phyloP scores from a whole-genome alignment of 1,140 invertebrate species.

The Drosophila yakuba region DNA sequence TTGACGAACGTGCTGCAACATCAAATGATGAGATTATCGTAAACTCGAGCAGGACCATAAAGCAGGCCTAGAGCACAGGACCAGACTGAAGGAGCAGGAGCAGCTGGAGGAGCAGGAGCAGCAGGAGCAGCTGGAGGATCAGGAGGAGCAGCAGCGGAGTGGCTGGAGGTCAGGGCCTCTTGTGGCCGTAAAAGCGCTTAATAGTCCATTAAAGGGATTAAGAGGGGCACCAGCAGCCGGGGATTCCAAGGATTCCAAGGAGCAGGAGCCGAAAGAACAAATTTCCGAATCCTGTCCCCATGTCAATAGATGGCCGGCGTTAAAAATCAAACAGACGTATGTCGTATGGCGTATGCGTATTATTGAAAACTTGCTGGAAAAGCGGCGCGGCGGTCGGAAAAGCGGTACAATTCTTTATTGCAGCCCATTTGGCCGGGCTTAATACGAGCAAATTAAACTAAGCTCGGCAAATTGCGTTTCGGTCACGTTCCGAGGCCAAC shows the following conservation, averaged over 20 bases:
- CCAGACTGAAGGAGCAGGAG: neutral
- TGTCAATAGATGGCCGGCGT: slow-evolving; percentile 49
- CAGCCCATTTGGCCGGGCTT: slow-evolving; percentile 46
- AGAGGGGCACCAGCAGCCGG: slow-evolving; percentile 40
- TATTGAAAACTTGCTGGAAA: slow-evolving; percentile 61
- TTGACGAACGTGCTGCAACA: slow-evolving; percentile 79
- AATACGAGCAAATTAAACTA: slow-evolving; percentile 81
- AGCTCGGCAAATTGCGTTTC: slow-evolving; percentile 73
- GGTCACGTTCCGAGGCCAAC: slow-evolving; percentile 68
- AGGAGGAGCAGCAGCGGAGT: neutral
- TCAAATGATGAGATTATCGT: slow-evolving; percentile 83
- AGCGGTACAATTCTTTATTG: slow-evolving; percentile 54
- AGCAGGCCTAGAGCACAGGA: slow-evolving; percentile 48
- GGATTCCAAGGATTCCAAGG: slow-evolving; percentile 14
- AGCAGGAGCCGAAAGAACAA: slow-evolving; percentile 45
- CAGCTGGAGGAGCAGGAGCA: too few relatives aligned
- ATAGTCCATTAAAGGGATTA: slow-evolving; percentile 83
- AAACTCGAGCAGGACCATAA: slow-evolving; percentile 68
- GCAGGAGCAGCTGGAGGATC: neutral
- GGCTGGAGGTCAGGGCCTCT: slow-evolving; percentile 18
- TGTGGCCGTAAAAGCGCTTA: slow-evolving; percentile 77
- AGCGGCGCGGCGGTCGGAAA: slow-evolving; percentile 4
- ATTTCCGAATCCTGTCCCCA: slow-evolving; percentile 62
- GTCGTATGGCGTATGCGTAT: slow-evolving; percentile 52
- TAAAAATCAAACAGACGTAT: slow-evolving; percentile 62